Percentiles rank a stretch among this genome's conserved stretches.
Evolutionary conservation across 2,113 vertebrate genomes (phyloP).

Genomic region (Rhabdomys dilectus): DNA sequence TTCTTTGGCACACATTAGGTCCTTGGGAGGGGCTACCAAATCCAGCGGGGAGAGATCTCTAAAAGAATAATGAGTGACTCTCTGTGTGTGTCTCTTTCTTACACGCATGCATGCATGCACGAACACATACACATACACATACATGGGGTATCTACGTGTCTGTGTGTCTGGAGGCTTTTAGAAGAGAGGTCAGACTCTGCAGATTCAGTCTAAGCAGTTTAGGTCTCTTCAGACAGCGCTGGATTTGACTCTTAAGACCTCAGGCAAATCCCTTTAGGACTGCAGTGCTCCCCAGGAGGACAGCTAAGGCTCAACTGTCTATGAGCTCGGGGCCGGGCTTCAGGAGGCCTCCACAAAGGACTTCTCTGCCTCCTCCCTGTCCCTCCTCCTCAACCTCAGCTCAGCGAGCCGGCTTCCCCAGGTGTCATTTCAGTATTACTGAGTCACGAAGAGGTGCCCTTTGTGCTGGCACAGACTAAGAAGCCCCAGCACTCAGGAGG

Average conservation of each 20-base stretch:
- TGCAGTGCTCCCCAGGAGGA: not conserved
- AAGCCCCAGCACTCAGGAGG: not conserved
- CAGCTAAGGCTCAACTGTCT: no score
- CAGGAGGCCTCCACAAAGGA: no score
- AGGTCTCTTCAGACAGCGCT: not conserved
- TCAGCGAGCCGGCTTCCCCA: not conserved
- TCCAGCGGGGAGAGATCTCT: not conserved
- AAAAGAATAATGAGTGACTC: not conserved
- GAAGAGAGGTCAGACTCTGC: not conserved
- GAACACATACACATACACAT: not conserved
- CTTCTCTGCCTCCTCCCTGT: not conserved
- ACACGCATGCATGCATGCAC: no score
- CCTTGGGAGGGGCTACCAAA: not conserved
- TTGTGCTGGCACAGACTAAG: no score
- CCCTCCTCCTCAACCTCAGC: not conserved
- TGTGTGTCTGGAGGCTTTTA: not conserved
- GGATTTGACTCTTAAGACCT: not conserved
- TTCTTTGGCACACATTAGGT: not conserved
- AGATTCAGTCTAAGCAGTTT: not conserved
- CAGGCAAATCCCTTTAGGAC: not conserved
- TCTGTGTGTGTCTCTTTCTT: not conserved
- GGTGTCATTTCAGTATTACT: not conserved
- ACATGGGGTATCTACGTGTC: no score
- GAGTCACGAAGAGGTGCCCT: not conserved
- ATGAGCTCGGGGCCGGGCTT: not conserved